These are phyloP conservation scores for Geophilus truncorum DNA, from an alignment of 2,888 invertebrate species.

Conservation along the genomic window DNA sequence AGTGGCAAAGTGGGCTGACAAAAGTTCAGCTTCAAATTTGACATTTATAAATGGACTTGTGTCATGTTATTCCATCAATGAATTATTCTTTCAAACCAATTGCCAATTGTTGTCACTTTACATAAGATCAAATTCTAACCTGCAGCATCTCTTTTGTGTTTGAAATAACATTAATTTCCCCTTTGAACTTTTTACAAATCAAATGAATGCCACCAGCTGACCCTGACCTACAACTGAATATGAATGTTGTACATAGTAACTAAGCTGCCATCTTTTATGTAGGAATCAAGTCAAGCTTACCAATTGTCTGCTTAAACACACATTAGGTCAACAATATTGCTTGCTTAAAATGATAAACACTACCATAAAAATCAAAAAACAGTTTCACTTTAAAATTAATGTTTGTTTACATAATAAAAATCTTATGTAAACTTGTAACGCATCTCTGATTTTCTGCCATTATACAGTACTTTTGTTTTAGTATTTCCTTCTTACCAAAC, in stretches of 20 bases:
- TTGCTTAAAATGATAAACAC: too few species aligned
- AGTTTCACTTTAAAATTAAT: too few species aligned
- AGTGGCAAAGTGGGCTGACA: background rate
- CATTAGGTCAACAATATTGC: too few species aligned
- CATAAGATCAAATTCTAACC: background rate
- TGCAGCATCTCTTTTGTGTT: background rate
- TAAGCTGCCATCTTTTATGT: background rate
- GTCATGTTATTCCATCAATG: background rate
- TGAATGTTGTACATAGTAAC: background rate
- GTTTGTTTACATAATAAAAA: too few species aligned
- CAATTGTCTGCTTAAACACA: background rate
- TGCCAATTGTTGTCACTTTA: background rate
- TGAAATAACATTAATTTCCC: background rate
- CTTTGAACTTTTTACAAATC: background rate
- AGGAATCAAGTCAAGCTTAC: background rate
- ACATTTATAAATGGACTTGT: background rate
- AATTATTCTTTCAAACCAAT: too few species aligned
- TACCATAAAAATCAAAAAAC: too few species aligned
- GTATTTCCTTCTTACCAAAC: too few species aligned
- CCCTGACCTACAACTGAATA: background rate
- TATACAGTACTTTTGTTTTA: too few species aligned
- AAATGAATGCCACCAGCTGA: background rate
- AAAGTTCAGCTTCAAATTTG: background rate
- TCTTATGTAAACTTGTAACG: too few species aligned
- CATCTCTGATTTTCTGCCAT: too few species aligned